phyloP scores from a whole-genome alignment of 2,888 invertebrate species.

The Clivina fossor region DNA sequence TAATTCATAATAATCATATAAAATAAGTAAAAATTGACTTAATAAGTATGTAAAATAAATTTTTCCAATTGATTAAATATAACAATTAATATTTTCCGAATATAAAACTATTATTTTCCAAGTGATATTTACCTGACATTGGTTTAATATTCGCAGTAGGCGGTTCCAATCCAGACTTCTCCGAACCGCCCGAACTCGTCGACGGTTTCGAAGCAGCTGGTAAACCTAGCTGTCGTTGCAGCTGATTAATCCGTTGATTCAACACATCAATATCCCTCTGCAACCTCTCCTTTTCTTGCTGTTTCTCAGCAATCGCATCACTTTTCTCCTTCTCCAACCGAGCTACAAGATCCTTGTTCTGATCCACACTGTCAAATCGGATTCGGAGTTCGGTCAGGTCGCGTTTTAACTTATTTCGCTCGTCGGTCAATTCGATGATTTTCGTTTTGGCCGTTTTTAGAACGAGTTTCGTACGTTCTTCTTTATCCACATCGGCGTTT shows the following conservation, averaged over 20 bases:
- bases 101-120: too few species aligned
- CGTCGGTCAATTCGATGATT: slow-evolving; percentile 71
- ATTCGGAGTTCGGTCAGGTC: slow-evolving; percentile 61
- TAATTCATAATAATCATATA: too few species aligned
- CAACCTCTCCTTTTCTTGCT: slow-evolving; percentile 55
- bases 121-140: too few species aligned
- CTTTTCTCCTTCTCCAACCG: slow-evolving; percentile 73
- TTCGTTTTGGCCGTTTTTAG: slow-evolving; percentile 74
- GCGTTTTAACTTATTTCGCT: slow-evolving; percentile 63
- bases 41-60: too few species aligned
- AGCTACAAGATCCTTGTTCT: slow-evolving; percentile 59
- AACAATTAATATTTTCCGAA: too few species aligned
- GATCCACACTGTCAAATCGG: slow-evolving; percentile 57
- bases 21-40: too few species aligned
- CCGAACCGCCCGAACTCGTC: slow-evolving; percentile 65
- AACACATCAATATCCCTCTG: slow-evolving; percentile 69
- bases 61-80: too few species aligned
- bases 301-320: slow-evolving; percentile 63
- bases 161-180: slow-evolving; percentile 60
- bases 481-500: slow-evolving; percentile 52
- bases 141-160: slow-evolving; percentile 93
- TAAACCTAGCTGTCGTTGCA: slow-evolving; percentile 66
- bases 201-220: slow-evolving; percentile 70
- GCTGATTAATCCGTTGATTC: slow-evolving; percentile 67
- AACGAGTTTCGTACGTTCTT: slow-evolving; percentile 56